Evolutionary conservation across 2,888 invertebrate species (phyloP).

Genomic region (Nyleta sp.): DNA sequence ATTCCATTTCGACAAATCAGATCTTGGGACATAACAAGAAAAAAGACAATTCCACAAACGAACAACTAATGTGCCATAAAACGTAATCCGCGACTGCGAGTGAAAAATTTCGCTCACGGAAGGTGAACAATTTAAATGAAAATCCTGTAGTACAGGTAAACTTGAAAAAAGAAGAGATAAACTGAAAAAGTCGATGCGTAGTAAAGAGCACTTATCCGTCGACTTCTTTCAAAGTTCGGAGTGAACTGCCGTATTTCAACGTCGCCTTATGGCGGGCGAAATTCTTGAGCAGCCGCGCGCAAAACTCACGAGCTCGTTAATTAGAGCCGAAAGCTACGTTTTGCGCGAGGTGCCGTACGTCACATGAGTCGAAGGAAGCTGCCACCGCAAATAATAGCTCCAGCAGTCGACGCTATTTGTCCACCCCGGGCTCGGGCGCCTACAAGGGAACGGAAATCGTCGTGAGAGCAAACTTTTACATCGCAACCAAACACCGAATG

Average conservation of each 20-base stretch:
- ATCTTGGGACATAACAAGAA: too few species aligned
- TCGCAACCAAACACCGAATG: constrained; percentile 48
- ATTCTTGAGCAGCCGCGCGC: constrained; percentile 67
- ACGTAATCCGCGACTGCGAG: constrained; percentile 3
- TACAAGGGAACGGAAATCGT: constrained; percentile 43
- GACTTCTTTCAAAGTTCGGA: constrained; percentile 48
- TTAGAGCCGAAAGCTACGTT: constrained; percentile 67
- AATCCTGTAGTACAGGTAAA: constrained; percentile 22
- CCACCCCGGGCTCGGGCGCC: constrained; percentile 35
- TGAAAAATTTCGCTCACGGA: constrained; percentile 10
- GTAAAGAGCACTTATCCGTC: constrained; percentile 53
- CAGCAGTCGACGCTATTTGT: constrained; percentile 66
- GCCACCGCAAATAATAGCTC: constrained; percentile 67
- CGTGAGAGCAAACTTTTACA: constrained; percentile 46
- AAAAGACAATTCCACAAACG: neutral
- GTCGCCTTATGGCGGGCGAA: constrained; percentile 62
- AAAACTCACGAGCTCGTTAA: constrained; percentile 68
- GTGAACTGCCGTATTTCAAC: constrained; percentile 68
- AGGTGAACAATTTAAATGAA: constrained; percentile 29
- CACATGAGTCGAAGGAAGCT: constrained; percentile 68
- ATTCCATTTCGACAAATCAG: too few species aligned
- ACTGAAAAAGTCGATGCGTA: constrained; percentile 42
- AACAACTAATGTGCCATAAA: neutral
- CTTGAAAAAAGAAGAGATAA: constrained; percentile 30
- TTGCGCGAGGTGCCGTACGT: constrained; percentile 66